Evolutionary conservation across 2,888 invertebrate genomes (phyloP), one percentile per base, ranked within the genome.

Genomic region (Sarcophaga caerulescens): DNA sequence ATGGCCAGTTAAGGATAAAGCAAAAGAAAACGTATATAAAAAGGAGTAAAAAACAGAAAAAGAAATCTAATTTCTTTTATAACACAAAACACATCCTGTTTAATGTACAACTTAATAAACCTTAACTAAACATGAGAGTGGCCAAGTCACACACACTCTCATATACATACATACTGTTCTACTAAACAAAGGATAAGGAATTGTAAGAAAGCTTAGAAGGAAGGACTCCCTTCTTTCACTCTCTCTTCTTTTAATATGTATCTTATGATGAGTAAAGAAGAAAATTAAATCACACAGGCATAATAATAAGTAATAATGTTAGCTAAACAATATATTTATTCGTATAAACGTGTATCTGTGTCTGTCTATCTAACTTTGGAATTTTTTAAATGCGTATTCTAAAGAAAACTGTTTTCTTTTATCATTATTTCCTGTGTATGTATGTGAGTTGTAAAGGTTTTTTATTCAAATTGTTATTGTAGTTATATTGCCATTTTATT

Each of bases 21-120:
- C 35, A 52, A 23, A 57, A 10, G n/a, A 60, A 60, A 60, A 21
- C 21, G 2, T 60, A 60, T 17, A n/a, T 19, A 60, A 57, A 17
- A 17, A 57, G n/a, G 57, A 57, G 5, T 57, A 79, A 63, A 63
- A 45, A 69, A 76, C 25, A 19, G 8, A 8, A 35, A 2, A 35
- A 10, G 35, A 35, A 35, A 45, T 76, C 21, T 47, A 52, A 63
- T 69, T 69, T 69, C 62, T 82, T 76, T 75, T 52, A 44, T 21
- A n/a, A 63, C 23, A 52, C 57, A 78, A 65, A 62, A 79, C 69
- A 77, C 57, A 65, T 66, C 47, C 60, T 66, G 35, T 68, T 68
- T 66, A 79, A 79, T 76, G 70, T 70, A 80, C 66, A 85, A 73
- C 83, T 85, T 83, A 83, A 86, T 84, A 81, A 86, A 62, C 66